Evolutionary conservation across 2,113 vertebrate genomes (phyloP), one percentile per base, ranked within the genome.

Genomic region (Seriola quinqueradiata): DNA sequence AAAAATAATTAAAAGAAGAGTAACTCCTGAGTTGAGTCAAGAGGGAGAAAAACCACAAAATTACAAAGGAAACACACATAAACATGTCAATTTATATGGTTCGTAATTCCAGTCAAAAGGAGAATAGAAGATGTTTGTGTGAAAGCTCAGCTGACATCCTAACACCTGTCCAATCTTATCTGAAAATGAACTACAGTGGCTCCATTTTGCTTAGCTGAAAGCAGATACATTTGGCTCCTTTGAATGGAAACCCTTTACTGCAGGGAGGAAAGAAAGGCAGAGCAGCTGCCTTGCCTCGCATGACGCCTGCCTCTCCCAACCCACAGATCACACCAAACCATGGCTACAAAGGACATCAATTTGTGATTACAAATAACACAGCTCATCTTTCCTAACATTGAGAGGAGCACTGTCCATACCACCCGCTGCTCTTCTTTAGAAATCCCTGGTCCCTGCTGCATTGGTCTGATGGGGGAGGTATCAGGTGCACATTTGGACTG

Each of bases 151-250:
- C 63, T 70, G 70, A 60, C 74, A 76, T 82, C 52, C 77, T 63
- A 70, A 79, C 87, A 91, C 89, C 89, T 90, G 90, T 87, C 72
- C 70, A 75, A 84, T 89, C 78, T 87, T 76, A 87, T 91, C 82
- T 54, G 71, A 75, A 75, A 79, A 81, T 81, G 67, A 79, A 85
- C 79, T 63, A 70, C 58, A 83, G 70, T 75, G 86, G 75, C 79
- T 87, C 74, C 85, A 75, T 86, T 83, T 82, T 81, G 74, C 83
- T 66, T 9, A 17, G 34, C 50, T 91, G 87, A 91, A 91, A 87
- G 58, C 75, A 81, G 76, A 88, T 74, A 84, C 83, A 85, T 77
- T 85, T 87, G 83, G 72, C 82, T 89, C 52, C 72, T 85, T 84
- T 91, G 77, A 90, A 89, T 90, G 81, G 38, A 87, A 90, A 69